phyloP scores from a whole-genome alignment of 2,797 vertebrate species.

The Petrocephalus sullivani region DNA sequence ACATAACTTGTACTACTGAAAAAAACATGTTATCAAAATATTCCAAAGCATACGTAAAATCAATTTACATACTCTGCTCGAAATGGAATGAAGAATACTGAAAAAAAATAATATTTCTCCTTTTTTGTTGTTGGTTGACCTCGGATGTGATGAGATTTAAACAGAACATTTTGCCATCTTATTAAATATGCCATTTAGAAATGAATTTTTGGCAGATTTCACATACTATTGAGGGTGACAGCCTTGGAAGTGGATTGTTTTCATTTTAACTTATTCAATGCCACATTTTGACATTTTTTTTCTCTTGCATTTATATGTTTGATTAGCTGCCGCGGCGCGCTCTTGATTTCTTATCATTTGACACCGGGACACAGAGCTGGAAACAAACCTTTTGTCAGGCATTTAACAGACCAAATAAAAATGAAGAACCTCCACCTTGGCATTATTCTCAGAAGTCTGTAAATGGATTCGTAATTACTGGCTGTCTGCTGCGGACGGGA shows the following conservation, averaged over 20 bases:
- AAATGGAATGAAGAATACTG: not conserved
- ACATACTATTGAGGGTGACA: not conserved
- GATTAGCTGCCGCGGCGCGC: not conserved
- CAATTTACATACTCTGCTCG: not conserved
- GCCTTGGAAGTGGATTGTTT: not conserved
- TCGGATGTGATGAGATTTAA: not conserved
- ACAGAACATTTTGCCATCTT: not conserved
- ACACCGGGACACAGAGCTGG: conserved; percentile 10
- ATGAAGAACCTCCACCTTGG: not conserved
- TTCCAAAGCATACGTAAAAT: not conserved
- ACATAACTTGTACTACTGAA: not conserved
- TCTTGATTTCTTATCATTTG: conserved; percentile 2
- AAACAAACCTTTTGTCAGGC: conserved; percentile 5
- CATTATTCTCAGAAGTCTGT: conserved; percentile 17
- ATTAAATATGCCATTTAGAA: not conserved
- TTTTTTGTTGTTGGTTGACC: not conserved
- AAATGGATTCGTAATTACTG: conserved; percentile 40
- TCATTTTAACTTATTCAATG: not conserved
- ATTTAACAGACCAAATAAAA: conserved; percentile 18
- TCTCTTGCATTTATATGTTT: not conserved
- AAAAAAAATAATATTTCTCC: not conserved
- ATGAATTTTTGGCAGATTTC: not conserved
- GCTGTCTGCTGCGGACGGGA: conserved; percentile 27
- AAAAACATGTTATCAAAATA: not conserved
- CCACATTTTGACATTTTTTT: not conserved